Base-by-base conservation (phyloP, 1,140 invertebrate species). In the Tigriopus japonicus region DNA sequence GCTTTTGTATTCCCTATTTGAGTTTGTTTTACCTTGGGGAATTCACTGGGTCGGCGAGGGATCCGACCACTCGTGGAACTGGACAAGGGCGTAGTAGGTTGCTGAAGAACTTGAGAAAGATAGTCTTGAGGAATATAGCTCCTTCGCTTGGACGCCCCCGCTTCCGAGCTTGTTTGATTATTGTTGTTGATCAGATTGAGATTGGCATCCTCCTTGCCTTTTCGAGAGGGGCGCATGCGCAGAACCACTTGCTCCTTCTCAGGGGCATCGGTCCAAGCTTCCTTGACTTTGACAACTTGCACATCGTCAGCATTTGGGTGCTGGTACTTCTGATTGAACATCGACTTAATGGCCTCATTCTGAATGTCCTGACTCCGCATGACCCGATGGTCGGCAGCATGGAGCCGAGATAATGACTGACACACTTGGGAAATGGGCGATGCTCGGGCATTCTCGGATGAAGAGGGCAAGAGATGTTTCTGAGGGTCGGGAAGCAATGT, bases 111-210 rank as follows among this genome's bases (percentile, higher is more conserved):
- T 35, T 54, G 15, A n/a, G 52, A 54, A 6, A 54, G 24, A 24
- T 21, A 54, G 23, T 54, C 52, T 54, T 19, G 17, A 28, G 52
- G 52, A 24, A 19, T n/a, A 24, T 54, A 54, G 23, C 52, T 54
- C 24, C 52, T 54, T 24, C 52, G 15, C 52, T 54, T 54, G 1
- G 14, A 54, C n/a, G 15, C 17, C 17, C 15, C 24, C 17, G 6
- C 15, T 6, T 24, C 52, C 15, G 52, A 54, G 14, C 24, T 49
- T 9, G 28, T 35, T 35, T 35, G 28, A 21, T 49, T 24, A 54
- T 54, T 54, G 24, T 54, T 54, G 24, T 54, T 54, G 14, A 54
- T 17, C 24, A 54, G 24, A 24, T 54, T 54, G 52, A 54, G 52
- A 24, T 54, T 54, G n/a, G 14, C 15, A n/a, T 19, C 24, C 52